Conservation (phyloP, 2,113 vertebrate species). For the Brachyhypopomus occidentalis region DNA sequence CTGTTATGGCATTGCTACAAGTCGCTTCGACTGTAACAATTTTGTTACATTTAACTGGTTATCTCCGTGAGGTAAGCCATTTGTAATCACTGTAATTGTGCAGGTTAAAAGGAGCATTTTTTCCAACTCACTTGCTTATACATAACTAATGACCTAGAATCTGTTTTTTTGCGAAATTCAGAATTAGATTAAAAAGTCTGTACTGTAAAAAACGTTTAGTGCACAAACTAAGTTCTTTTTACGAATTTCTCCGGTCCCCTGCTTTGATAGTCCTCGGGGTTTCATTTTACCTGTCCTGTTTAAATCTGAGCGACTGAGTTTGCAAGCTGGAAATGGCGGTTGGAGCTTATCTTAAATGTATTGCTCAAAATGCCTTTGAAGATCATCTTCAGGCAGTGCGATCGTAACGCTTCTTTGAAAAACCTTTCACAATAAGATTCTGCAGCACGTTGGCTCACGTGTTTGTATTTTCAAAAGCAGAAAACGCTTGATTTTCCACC, state of each 20-base stretch:
- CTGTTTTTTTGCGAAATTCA: too few species aligned
- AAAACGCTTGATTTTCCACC: slow-evolving; percentile 38
- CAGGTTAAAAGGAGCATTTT: too few species aligned
- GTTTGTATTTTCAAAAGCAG: slow-evolving; percentile 16
- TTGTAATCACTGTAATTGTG: too few species aligned
- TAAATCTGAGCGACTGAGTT: slow-evolving; percentile 18
- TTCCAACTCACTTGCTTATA: too few species aligned
- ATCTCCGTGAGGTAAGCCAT: slow-evolving; percentile 78
- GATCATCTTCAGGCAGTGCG: slow-evolving; percentile 12
- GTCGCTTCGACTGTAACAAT: slow-evolving; percentile 91
- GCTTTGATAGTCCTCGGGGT: not conserved
- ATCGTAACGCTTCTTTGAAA: slow-evolving; percentile 12
- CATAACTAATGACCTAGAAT: not conserved
- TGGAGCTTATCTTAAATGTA: slow-evolving; percentile 29
- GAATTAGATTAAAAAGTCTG: too few species aligned
- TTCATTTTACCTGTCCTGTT: slow-evolving; percentile 16
- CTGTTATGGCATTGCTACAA: slow-evolving; percentile 89
- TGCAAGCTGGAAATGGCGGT: slow-evolving; percentile 42
- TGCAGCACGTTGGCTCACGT: slow-evolving; percentile 24
- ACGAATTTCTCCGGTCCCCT: not conserved
- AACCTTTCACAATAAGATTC: not conserved
- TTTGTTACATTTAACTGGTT: slow-evolving; percentile 89
- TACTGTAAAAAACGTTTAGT: too few species aligned
- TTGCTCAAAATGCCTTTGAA: slow-evolving; percentile 7
- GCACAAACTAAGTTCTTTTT: not conserved